phyloP scores from a whole-genome alignment of 1,140 invertebrate species.

The Eumaeus atala region DNA sequence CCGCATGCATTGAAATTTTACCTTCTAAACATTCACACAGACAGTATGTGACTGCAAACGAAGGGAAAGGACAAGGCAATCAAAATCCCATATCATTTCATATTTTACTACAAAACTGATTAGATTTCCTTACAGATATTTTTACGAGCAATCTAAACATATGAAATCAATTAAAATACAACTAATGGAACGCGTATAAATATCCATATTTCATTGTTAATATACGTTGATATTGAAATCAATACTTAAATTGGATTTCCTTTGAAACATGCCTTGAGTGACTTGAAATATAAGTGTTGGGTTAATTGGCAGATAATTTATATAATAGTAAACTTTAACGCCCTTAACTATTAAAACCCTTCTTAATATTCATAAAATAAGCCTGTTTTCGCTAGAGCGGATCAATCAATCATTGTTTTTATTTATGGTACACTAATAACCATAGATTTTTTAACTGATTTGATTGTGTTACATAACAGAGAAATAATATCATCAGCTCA shows the following conservation, averaged over 20 bases:
- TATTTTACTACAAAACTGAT: no score
- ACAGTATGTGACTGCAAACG: no score
- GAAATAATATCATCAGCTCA: no score
- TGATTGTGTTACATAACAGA: no score
- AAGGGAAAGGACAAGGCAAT: background rate
- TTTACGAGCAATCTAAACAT: no score
- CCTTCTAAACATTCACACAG: no score
- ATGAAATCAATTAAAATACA: no score
- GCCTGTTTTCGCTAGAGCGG: conserved; percentile 36
- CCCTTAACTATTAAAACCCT: conserved; percentile 50
- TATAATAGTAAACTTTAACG: conserved; percentile 50
- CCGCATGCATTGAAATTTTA: no score
- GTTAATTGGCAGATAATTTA: conserved; percentile 62
- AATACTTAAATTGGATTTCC: conserved; percentile 3
- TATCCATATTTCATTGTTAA: no score
- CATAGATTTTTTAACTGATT: conserved; percentile 1
- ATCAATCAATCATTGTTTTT: conserved; percentile 60
- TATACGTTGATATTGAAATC: conserved; percentile 2
- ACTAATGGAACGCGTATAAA: no score
- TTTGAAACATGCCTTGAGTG: conserved; percentile 19
- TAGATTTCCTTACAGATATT: no score
- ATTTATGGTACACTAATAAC: conserved; percentile 23
- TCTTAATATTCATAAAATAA: conserved; percentile 57
- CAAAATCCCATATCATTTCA: background rate
- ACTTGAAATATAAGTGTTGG: conserved; percentile 32